Base-by-base conservation (phyloP, 2,113 vertebrate species). In the Regulus satrapa region DNA sequence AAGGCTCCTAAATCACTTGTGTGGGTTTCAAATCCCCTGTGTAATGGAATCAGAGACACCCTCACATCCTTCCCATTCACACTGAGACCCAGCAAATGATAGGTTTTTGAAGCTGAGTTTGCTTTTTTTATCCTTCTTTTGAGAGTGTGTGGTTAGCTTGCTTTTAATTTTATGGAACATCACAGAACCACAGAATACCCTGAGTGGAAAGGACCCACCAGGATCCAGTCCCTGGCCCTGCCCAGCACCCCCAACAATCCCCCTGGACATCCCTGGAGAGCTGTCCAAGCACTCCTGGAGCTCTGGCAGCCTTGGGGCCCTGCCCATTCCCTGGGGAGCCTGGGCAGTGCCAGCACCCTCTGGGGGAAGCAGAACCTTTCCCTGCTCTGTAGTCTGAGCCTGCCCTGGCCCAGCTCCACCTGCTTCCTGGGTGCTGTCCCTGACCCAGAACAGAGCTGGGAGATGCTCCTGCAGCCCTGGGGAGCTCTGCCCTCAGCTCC, bases 131-230 rank as follows among this genome's bases (percentile, higher is more conserved):
- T 10, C n/a, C n/a, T 23, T 45, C 38, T 40, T n/a, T 12, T 5
- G 2, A 13, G 9, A 4, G 4, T 8, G 6, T 38, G 24, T 52
- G 40, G 46, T 46, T 61, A 38, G 11, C 18, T 74, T 55, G 29
- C 5, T 40, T 71, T 61, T 2, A 32, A 68, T 71, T 78, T 52
- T 62, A 41, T 32, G 10, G 46, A 6, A 40, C 31, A 34, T 55
- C 49, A 24, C 59, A 56, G 29, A 74, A 24, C 6, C 31, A 34
- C 34, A 31, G 34, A 66, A 16, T 34, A 34, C 5, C 0, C 34
- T 66, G 69, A 41, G 31, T 2, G 5, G 36, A 46, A 17, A 48
- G 19, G 10, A 3, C 3, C 3, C 18, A 8, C 0, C 28, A 12
- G 1, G 18, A 3, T 3, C 8, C 55, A 61, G 13, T 20, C 0